These are phyloP conservation scores for Alloplasta piceator DNA, from an alignment of 2,888 invertebrate species.

Conservation along the genomic window DNA sequence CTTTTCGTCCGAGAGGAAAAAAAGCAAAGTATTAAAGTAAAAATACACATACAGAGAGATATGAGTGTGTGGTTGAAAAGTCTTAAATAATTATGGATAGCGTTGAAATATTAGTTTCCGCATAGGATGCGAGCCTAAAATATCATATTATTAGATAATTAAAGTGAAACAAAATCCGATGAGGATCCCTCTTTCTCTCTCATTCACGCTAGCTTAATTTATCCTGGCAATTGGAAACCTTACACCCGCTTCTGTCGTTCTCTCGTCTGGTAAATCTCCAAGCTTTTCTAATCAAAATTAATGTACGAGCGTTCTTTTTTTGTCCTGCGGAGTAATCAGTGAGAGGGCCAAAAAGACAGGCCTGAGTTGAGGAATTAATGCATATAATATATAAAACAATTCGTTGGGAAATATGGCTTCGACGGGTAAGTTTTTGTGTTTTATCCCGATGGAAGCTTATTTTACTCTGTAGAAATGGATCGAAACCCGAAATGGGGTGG, in stretches of 20 bases:
- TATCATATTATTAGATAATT: conserved; percentile 27
- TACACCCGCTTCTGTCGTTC: neutral
- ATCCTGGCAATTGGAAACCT: conserved; percentile 27
- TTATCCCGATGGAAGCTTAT: too few relatives aligned
- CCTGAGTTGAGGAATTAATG: too few relatives aligned
- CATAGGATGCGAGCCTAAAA: neutral
- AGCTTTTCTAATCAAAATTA: conserved; percentile 29
- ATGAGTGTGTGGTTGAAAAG: neutral
- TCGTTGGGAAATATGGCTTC: too few relatives aligned
- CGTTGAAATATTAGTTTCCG: neutral
- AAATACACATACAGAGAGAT: neutral
- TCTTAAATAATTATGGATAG: neutral
- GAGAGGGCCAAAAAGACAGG: neutral
- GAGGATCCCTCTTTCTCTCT: conserved; percentile 4
- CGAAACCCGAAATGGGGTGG: too few relatives aligned
- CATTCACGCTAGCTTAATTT: conserved; percentile 17
- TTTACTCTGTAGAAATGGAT: too few relatives aligned
- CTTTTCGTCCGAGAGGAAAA: conserved; percentile 12
- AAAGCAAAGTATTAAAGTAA: neutral
- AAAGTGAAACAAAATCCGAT: conserved; percentile 33
- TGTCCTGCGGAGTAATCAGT: neutral
- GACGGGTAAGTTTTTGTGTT: too few relatives aligned
- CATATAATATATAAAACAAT: too few relatives aligned
- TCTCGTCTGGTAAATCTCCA: conserved; percentile 13
- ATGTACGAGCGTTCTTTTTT: conserved; percentile 33